Base-by-base conservation (phyloP, 1,140 invertebrate species). In the Bicyclus anynana region DNA sequence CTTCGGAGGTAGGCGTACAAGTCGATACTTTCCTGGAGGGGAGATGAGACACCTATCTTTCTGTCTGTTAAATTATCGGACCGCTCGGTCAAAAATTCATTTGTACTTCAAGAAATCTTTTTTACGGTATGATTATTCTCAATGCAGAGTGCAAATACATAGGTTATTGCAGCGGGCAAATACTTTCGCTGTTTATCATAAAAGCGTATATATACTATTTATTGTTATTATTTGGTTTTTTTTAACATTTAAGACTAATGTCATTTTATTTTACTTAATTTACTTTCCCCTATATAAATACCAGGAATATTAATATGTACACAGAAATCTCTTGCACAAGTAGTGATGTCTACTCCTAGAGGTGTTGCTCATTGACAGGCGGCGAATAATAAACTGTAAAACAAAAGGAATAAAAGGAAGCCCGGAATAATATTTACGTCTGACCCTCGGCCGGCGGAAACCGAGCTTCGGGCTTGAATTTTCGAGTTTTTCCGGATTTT, bases 401-500 rank as follows among this genome's bases (percentile, higher is more conserved):
- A 84, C 79, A 84, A 84, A 82, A 67, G 67, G 69, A 72, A 80
- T 77, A 70, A 72, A 76, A 77, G 70, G 72, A 74, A 77, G 63
- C 62, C 64, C 72, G 74, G 74, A 78, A 82, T 84, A 78, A 82
- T 81, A 82, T 82, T 81, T 80, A 78, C 71, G 64, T 65, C 62
- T 64, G 64, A 58, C 61, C 66, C 67, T 62, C 67, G 71, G 57
- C 67, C 69, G 66, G 57, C 70, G 80, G 80, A 79, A 77, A 74
- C 69, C 69, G 68, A 75, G 72, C 68, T 69, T 75, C 68, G 66
- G 70, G 64, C 67, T 74, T 77, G 73, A 76, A 81, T 80, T 84
- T 77, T 72, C 65, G 64, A 69, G 62, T 72, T 73, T 76, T 73
- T 72, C 75, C 73, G 70, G 74, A 46, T 66, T 81, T 82, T 81